Base-by-base conservation (phyloP, 1,140 invertebrate genomes). In the Araneus ventricosus region DNA sequence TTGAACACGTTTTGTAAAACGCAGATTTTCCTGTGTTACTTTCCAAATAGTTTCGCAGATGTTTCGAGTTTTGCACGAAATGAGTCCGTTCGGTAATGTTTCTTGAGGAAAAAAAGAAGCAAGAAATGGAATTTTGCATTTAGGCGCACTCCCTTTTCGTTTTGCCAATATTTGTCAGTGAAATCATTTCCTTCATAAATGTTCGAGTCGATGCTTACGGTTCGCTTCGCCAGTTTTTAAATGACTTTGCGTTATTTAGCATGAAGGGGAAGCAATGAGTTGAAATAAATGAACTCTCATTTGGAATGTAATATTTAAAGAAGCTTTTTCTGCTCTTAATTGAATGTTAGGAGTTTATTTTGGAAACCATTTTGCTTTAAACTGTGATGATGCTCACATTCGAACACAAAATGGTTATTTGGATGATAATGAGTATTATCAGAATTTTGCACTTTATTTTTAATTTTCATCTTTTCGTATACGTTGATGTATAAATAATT, bases 1-100 rank as follows among this genome's bases (percentile, higher is more conserved):
- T 84, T 88, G 57, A 88, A 57, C 87, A 37, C 61, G 61, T 70
- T 70, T 70, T 88, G 24, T 39, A n/a, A 70, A 88, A 61, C 57
- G 24, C 39, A 86, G 45, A 75, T 70, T 70, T 88, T 88, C 63
- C 45, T 24, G 24, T 87, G 59, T 59, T 61, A 61, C 41, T 59
- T 63, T 87, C 20, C 59, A 59, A 37, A 87, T 87, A 59, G 85
- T 87, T 63, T 87, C 52, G 24, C 52, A 61, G 30, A 61, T 59
- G 52, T 63, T 87, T 87, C n/a, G 27, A 84, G 52, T 22, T 10
- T 82, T 82, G 17, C 37, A 24, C 39, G 39, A 52, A 84, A 84
- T 84, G 80, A 84, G 24, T 52, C n/a, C 27, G 22, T 34, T 75
- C 27, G 30, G 20, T 14, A 75, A 75, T 75, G 30, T 30, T 37